These are phyloP conservation scores for Thaumatotibia leucotreta DNA, from an alignment of 1,140 invertebrate species.

Conservation along the genomic window DNA sequence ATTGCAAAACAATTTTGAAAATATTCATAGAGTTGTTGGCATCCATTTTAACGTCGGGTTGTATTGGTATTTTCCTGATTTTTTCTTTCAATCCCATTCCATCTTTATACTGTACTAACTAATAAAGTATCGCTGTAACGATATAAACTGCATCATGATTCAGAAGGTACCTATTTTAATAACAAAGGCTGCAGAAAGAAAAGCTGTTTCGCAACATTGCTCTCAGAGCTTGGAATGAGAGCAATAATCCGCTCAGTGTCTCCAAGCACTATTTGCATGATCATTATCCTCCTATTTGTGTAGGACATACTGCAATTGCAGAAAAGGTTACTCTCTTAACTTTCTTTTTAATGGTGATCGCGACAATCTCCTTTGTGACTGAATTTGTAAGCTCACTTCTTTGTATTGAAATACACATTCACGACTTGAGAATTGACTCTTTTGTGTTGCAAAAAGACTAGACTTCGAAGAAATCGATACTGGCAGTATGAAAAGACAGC, in stretches of 20 bases:
- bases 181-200: conserved; percentile 3
- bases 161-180: conserved; percentile 6
- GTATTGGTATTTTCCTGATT: too few relatives aligned
- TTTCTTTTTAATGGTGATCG: neutral
- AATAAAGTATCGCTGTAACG: neutral
- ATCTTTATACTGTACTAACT: too few relatives aligned
- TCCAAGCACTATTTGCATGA: neutral
- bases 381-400: neutral
- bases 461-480: neutral
- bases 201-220: neutral
- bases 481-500: neutral
- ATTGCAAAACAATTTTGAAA: too few relatives aligned
- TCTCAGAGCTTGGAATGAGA: neutral
- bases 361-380: neutral
- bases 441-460: neutral
- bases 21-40: too few relatives aligned
- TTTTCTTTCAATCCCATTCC: too few relatives aligned
- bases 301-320: neutral
- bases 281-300: neutral
- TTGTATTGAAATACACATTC: neutral
- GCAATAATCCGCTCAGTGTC: neutral
- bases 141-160: neutral
- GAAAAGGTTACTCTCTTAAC: neutral
- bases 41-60: too few relatives aligned
- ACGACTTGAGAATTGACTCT: neutral